Base-by-base conservation (phyloP, 2,888 invertebrate genomes). In the Mythimna vitellina region DNA sequence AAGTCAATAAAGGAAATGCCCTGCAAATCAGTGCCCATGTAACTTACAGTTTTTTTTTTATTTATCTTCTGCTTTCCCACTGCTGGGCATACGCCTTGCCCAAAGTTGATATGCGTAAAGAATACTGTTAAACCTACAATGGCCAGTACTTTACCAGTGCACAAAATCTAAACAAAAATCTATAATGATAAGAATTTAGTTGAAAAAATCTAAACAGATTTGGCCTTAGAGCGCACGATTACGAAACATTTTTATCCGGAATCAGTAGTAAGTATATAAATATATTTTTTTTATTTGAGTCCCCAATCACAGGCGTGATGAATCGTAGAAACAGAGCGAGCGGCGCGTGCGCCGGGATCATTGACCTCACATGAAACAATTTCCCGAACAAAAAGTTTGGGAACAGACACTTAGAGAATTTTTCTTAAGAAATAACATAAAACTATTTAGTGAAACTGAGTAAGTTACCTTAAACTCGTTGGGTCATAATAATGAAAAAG, bases 271-370 rank as follows among this genome's bases (percentile, higher is more conserved):
- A 74, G 78, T 78, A 54, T 74, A 76, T 75, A 71, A 51, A 66
- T 68, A 77, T 82, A 17, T 62, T 75, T 81, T 83, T 84, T 86
- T 82, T 76, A 76, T 78, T 78, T 65, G 76, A 78, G 81, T 85
- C 86, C 86, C 87, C 86, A 83, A 85, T 86, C 80, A 71, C 78
- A 73, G 80, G 86, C 89, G 89, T 90, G 90, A 90, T 92, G 91
- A 92, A 91, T 91, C 86, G 91, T 89, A 89, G 91, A 90, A 92
- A 92, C 90, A 89, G 89, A 89, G 87, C 89, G 75, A 76, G 77
- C 87, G 80, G 88, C 90, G 90, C 91, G 89, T 88, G 90, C 91
- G 84, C 87, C 56, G 68, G 79, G 89, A 86, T 90, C 92, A 82
- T 84, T 83, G 92, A 90, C 88, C 91, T 82, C 84, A 76, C 81